phyloP scores from a whole-genome alignment of 2,113 vertebrate species.

The Sander lucioperca region DNA sequence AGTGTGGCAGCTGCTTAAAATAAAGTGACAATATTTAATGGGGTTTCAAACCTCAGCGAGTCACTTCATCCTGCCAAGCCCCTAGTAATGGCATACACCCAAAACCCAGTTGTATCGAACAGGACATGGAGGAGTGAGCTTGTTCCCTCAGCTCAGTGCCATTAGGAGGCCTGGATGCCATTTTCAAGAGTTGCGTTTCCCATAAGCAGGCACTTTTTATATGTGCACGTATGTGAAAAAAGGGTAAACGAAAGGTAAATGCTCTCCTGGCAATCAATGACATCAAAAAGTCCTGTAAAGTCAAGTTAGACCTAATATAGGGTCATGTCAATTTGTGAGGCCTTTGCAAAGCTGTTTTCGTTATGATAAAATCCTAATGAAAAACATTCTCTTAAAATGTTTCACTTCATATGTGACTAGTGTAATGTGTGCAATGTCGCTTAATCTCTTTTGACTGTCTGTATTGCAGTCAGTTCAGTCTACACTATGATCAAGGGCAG shows the following conservation, averaged over 20 bases:
- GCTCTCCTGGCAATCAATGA: conserved; percentile 42
- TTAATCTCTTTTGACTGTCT: conserved; percentile 39
- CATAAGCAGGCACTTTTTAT: conserved; percentile 45
- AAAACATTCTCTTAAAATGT: conserved; percentile 43
- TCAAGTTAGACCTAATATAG: conserved; percentile 36
- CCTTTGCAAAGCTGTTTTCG: conserved; percentile 49
- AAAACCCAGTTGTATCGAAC: conserved; percentile 78
- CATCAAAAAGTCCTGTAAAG: conserved; percentile 53
- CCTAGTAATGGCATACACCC: conserved; percentile 67
- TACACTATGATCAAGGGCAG: conserved; percentile 19
- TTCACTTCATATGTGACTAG: conserved; percentile 12
- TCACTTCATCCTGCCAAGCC: conserved; percentile 78
- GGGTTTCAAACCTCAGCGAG: conserved; percentile 83
- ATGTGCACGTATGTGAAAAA: no score
- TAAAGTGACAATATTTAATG: conserved; percentile 86
- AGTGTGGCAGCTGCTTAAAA: conserved; percentile 82
- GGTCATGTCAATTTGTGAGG: conserved; percentile 55
- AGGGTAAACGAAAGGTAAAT: background rate
- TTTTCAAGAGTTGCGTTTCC: conserved; percentile 49
- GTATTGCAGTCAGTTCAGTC: conserved; percentile 12
- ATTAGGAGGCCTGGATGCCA: conserved; percentile 58
- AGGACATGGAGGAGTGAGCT: conserved; percentile 71
- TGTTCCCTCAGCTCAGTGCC: conserved; percentile 70
- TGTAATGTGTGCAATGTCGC: conserved; percentile 9
- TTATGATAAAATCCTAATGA: conserved; percentile 48